Conservation (phyloP, 2,888 invertebrate genomes). For the Ariolimax columbianus region DNA sequence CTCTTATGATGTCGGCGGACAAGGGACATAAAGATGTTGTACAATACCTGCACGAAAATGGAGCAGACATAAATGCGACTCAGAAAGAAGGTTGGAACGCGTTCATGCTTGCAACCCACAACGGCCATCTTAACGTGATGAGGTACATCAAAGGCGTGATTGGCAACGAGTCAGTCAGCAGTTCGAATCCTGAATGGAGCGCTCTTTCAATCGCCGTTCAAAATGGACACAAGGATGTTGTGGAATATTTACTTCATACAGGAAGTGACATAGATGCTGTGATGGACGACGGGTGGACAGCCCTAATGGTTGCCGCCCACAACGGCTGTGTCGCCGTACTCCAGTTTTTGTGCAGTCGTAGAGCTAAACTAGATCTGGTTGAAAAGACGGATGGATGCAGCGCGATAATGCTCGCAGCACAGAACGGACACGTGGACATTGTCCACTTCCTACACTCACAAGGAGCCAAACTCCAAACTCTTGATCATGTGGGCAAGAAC, state of each 20-base stretch:
- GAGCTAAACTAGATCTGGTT: neutral
- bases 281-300: neutral
- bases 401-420: conserved; percentile 9
- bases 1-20: conserved; percentile 27
- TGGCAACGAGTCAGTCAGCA: neutral
- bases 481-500: neutral
- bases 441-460: neutral
- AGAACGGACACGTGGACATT: conserved; percentile 11
- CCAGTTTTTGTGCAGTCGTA: neutral
- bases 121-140: neutral
- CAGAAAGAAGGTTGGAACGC: conserved; percentile 10
- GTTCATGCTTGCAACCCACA: conserved; percentile 12
- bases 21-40: conserved; percentile 12
- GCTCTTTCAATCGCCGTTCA: conserved; percentile 24
- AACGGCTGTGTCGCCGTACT: conserved; percentile 13
- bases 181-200: neutral
- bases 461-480: neutral
- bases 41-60: neutral
- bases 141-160: neutral
- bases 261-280: conserved; percentile 8
- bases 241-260: neutral
- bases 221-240: conserved; percentile 2
- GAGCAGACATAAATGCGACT: neutral
- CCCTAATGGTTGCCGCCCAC: neutral
- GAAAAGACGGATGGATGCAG: neutral